phyloP scores from a whole-genome alignment of 2,888 invertebrate species.

The Halictus ligatus region DNA sequence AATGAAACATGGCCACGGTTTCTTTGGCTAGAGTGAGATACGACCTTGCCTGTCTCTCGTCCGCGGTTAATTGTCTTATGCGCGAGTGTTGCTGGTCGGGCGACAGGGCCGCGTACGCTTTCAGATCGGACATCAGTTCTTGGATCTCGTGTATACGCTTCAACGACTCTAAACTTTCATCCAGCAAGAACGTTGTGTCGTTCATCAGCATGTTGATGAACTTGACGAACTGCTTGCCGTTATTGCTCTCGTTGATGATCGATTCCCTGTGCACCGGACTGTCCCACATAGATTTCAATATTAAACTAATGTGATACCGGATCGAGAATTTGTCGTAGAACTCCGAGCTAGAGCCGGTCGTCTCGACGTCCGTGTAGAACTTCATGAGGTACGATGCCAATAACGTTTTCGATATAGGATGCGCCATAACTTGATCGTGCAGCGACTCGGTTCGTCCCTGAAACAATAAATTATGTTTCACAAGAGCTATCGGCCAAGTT shows the following conservation, averaged over 20 bases:
- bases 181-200: constrained; percentile 97
- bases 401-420: constrained; percentile 92
- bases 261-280: constrained; percentile 94
- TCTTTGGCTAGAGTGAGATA: constrained; percentile 96
- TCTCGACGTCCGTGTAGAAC: constrained; percentile 99
- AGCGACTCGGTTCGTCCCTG: constrained; percentile 85
- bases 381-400: constrained; percentile 97
- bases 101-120: constrained; percentile 88
- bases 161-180: constrained; percentile 97
- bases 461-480: neutral
- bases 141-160: constrained; percentile 95
- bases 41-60: constrained; percentile 95
- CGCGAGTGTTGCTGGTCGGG: constrained; percentile 90
- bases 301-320: constrained; percentile 98
- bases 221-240: constrained; percentile 96
- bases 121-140: constrained; percentile 90
- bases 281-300: constrained; percentile 98
- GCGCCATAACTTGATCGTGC: constrained; percentile 93
- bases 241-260: constrained; percentile 95
- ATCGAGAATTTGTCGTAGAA: constrained; percentile 99
- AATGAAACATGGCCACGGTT: constrained; percentile 99
- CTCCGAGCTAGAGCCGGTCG: constrained; percentile 98
- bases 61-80: constrained; percentile 91
- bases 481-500: neutral
- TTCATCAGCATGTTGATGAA: constrained; percentile 99